Evolutionary conservation across 2,797 vertebrate species (phyloP), one percentile per base, ranked within the genome.

Genomic region (Danio albolineatus): DNA sequence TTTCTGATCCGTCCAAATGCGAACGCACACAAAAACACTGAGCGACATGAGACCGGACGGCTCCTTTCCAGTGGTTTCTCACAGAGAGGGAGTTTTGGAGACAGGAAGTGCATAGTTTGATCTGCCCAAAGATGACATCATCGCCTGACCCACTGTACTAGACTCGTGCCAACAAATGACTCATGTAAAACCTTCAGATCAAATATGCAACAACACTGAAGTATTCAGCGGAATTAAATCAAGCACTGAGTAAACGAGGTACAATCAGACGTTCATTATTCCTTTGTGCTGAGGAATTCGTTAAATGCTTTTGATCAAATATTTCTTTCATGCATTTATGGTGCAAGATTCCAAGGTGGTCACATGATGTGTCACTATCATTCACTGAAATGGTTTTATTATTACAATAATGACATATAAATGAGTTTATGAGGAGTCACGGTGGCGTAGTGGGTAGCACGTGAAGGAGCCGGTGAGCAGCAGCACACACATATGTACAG

Each of bases 41-140:
- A 1, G 16, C 10, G 28, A 17, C 66, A 51, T 49, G 28, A 51
- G 21, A 70, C 48, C 17, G 10, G 28, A 67, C 2, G 2, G 5
- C 21, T 72, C 39, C 16, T 57, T 5, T n/a, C 6, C 10, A 39
- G 48, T 21, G 62, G 3, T 64, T 62, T 75, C 59, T 74, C 28
- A n/a, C 41, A 38, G 4, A 13, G 44, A 57, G 1, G 0, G 39
- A 67, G 51, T 13, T 17, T 8, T 65, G 13, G 44, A 21, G 21
- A 78, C 54, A 78, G 76, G 76, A 78, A 78, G 76, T 53, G 10
- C 65, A 78, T 59, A 41, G 44, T 70, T 49, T 70, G 54, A 70
- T 70, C 54, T 70, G 54, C 65, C 36, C 44, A 49, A 39, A 59
- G 53, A 59, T 78, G 56, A 69, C 76, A 78, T 60, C 76, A 60